Evolutionary conservation across 2,888 invertebrate species (phyloP).

Genomic region (Lydus trimaculatus): DNA sequence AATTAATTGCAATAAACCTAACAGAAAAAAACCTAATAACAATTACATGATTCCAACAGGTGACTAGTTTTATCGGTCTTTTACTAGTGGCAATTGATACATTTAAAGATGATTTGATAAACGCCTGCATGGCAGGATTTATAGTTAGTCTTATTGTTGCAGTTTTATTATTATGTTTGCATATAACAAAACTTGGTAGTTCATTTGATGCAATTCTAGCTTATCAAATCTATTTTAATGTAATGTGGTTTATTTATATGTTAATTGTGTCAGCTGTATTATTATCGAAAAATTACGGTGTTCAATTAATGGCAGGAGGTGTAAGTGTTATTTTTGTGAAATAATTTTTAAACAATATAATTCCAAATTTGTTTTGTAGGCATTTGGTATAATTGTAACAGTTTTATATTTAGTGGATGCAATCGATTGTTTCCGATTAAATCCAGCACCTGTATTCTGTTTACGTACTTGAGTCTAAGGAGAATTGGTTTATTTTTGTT

Average conservation of each 20-base stretch:
- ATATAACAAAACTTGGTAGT: conserved; percentile 24
- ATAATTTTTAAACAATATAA: neutral
- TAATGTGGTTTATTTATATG: conserved; percentile 33
- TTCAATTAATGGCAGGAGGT: conserved; percentile 24
- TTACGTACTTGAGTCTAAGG: neutral
- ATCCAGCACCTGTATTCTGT: conserved; percentile 24
- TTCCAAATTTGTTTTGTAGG: conserved; percentile 29
- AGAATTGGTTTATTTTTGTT: too few relatives aligned
- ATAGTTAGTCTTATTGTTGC: conserved; percentile 25
- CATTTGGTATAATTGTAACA: conserved; percentile 40
- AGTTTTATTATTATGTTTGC: conserved; percentile 22
- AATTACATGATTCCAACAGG: conserved; percentile 24
- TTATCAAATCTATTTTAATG: conserved; percentile 29
- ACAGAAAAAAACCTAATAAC: too few relatives aligned
- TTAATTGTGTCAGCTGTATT: conserved; percentile 28
- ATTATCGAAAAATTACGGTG: conserved; percentile 20
- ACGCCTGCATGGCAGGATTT: conserved; percentile 25
- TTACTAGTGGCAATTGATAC: conserved; percentile 23
- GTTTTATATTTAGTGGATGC: conserved; percentile 43
- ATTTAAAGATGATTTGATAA: conserved; percentile 15
- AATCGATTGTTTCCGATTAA: conserved; percentile 42
- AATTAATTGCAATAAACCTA: neutral
- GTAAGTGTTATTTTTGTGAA: conserved; percentile 19
- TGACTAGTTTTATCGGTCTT: conserved; percentile 31
- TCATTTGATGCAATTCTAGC: conserved; percentile 21